These are phyloP conservation scores for Ostrea edulis DNA, from an alignment of 1,140 invertebrate species.

Conservation along the genomic window DNA sequence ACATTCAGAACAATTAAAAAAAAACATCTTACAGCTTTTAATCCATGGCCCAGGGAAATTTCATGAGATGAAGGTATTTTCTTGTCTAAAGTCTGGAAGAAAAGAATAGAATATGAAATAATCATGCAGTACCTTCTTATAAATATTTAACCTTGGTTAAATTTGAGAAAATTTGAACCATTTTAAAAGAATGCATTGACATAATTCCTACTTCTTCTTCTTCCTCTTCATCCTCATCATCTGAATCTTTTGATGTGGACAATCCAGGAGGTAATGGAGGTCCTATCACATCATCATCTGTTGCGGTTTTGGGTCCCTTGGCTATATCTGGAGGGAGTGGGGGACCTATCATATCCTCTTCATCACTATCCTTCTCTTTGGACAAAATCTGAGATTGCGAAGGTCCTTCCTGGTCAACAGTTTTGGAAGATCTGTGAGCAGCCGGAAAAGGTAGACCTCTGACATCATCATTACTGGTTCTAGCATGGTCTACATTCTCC, in stretches of 20 bases:
- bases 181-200: too few species aligned
- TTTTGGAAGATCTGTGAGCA: not conserved
- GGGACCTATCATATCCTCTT: conserved; percentile 72
- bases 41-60: conserved; percentile 91
- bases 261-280: conserved; percentile 55
- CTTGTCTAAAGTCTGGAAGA: conserved; percentile 76
- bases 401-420: not conserved
- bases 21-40: conserved; percentile 85
- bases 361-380: conserved; percentile 49
- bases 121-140: too few species aligned
- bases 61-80: conserved; percentile 90
- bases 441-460: not conserved
- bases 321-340: conserved; percentile 66
- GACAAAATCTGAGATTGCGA: not conserved
- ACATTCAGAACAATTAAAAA: not conserved
- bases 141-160: too few species aligned
- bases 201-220: conserved; percentile 55
- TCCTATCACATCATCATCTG: conserved; percentile 60
- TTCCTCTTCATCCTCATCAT: conserved; percentile 68
- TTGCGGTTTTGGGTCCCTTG: not conserved
- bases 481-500: not conserved
- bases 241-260: conserved; percentile 52
- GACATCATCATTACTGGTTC: not conserved
- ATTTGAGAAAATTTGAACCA: too few species aligned
- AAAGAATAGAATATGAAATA: conserved; percentile 70